Evolutionary conservation across 2,888 invertebrate genomes (phyloP).

Genomic region (Stenurella melanura): DNA sequence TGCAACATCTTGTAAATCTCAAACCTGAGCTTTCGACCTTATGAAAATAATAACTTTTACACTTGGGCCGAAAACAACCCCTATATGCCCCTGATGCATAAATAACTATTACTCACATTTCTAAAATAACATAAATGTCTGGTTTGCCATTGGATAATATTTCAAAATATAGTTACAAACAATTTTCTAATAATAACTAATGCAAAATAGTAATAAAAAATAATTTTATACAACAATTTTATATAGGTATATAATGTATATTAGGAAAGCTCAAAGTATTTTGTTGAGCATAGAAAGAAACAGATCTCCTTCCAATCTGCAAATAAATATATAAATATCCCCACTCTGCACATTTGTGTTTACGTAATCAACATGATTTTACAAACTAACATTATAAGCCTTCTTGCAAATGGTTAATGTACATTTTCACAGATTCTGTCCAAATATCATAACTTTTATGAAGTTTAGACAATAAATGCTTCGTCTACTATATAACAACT

Average conservation of each 20-base stretch:
- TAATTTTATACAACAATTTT: too few relatives aligned
- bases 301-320: neutral
- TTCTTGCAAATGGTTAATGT: neutral
- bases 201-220: neutral
- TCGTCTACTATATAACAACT: neutral
- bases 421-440: neutral
- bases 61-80: too few relatives aligned
- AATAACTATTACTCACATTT: too few relatives aligned
- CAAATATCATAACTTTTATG: neutral
- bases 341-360: neutral
- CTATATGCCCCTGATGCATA: too few relatives aligned
- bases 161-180: neutral
- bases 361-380: neutral
- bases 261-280: neutral
- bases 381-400: conserved; percentile 4
- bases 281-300: neutral
- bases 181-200: neutral
- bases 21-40: too few relatives aligned
- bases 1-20: too few relatives aligned
- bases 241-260: neutral
- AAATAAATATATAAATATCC: neutral
- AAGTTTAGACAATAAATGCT: neutral
- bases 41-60: too few relatives aligned
- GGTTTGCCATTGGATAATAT: neutral
- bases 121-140: too few relatives aligned